Evolutionary conservation across 2,888 invertebrate species (phyloP), one percentile per base, ranked within the genome.

Genomic region (Erebia palarica): DNA sequence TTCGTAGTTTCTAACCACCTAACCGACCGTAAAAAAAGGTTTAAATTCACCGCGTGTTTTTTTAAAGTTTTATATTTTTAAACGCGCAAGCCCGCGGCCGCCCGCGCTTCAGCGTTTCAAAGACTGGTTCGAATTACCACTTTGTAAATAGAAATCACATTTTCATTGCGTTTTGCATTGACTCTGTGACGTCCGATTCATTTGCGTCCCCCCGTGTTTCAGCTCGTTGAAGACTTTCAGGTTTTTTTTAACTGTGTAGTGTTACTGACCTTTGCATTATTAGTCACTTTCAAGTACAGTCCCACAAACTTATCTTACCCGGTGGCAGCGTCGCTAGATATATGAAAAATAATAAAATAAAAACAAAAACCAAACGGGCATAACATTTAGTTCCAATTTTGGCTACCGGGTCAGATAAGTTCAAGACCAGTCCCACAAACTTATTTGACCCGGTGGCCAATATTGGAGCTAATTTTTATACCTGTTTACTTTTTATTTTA

Each of bases 131-230:
- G 77, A 73, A 78, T 87, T 87, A 83, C 87, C 70, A 78, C 77
- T 63, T 82, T 80, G 81, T 82, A 88, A 89, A 89, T 89, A 89
- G 89, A 88, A 82, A 81, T 78, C 78, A 81, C 83, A 83, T 86
- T 85, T 81, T 77, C 80, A 76, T 77, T 80, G 74, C 72, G 61
- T 74, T 75, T 69, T 66, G 77, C 76, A 77, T 74, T 77, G 70
- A 73, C 74, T 78, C 16, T 69, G 69, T 10, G 75, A 79, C 7
- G 72, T 61, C 51, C 72, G 72, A 68, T 57, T 74, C 69, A 69
- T 65, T 74, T 68, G 49, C 36, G 51, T 59, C 42, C 55, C 14
- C 18, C 36, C 44, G 16, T 18, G 9, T 10, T 61, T 55, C 55
- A 55, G 55, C 7, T 55, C 55, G 55, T 18, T 1, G 1, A 9